phyloP scores from a whole-genome alignment of 2,888 invertebrate genomes.

The Pseudococcus longispinus region DNA sequence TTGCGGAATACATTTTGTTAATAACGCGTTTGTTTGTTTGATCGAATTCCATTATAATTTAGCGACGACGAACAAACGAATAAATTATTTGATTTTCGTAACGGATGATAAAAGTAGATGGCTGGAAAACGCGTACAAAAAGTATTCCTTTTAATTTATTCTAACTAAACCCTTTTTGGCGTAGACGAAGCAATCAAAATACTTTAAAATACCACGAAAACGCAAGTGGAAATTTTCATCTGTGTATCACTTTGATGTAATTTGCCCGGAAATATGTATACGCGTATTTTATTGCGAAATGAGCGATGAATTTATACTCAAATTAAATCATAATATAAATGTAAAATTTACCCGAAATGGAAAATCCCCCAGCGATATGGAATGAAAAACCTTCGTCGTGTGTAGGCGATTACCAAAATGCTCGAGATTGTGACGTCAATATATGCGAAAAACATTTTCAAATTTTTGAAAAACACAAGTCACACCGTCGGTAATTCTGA shows the following conservation, averaged over 20 bases:
- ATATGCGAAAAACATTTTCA: neutral
- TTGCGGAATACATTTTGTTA: neutral
- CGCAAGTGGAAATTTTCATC: neutral
- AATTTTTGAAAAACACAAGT: neutral
- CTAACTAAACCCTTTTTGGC: neutral
- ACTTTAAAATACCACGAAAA: neutral
- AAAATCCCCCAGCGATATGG: neutral
- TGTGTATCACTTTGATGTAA: neutral
- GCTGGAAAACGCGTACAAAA: neutral
- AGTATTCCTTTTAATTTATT: slow-evolving; percentile 1
- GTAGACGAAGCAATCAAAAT: neutral
- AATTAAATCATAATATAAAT: neutral
- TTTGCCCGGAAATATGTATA: neutral
- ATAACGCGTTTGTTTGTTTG: slow-evolving; percentile 28
- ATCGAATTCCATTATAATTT: slow-evolving; percentile 15
- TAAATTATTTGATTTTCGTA: slow-evolving; percentile 28
- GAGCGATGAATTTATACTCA: neutral
- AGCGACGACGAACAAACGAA: slow-evolving; percentile 6
- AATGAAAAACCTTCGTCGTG: neutral
- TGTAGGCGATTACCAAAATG: neutral
- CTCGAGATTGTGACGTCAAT: neutral
- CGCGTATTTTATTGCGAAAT: neutral
- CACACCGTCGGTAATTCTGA: neutral
- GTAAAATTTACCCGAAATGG: neutral
- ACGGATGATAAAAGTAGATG: neutral